phyloP scores from a whole-genome alignment of 2,888 invertebrate species.

The Conus canariensis region DNA sequence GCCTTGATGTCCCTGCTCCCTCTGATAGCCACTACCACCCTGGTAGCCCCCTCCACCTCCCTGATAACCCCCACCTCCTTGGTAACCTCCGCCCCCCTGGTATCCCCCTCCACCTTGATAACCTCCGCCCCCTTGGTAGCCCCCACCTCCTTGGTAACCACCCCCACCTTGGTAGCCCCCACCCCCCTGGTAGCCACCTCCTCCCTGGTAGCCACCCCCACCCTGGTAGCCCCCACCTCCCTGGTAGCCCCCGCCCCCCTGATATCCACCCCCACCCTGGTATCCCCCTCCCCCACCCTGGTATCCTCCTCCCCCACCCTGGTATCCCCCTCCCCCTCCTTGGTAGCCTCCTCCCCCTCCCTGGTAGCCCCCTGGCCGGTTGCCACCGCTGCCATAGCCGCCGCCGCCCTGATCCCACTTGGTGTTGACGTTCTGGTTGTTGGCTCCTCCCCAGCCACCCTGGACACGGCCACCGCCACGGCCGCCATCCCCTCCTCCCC shows the following conservation, averaged over 20 bases:
- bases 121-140: conserved; percentile 52
- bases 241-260: conserved; percentile 50
- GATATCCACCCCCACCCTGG: conserved; percentile 54
- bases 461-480: conserved; percentile 67
- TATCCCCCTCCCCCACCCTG: conserved; percentile 54
- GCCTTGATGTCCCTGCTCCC: conserved; percentile 48
- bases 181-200: conserved; percentile 55
- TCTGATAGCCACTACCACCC: conserved; percentile 53
- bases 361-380: conserved; percentile 72
- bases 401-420: conserved; percentile 71
- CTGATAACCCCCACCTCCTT: conserved; percentile 57
- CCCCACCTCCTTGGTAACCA: conserved; percentile 54
- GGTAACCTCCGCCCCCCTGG: conserved; percentile 54
- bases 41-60: conserved; percentile 53
- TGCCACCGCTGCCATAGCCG: conserved; percentile 63
- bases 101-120: conserved; percentile 52
- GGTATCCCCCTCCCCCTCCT: conserved; percentile 74
- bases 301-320: conserved; percentile 57
- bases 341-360: conserved; percentile 74
- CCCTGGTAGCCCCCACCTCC: conserved; percentile 51
- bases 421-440: conserved; percentile 62
- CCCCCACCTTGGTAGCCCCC: conserved; percentile 55
- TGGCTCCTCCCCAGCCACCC: conserved; percentile 67
- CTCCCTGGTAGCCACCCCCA: conserved; percentile 55
- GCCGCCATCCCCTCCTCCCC: conserved; percentile 49